Evolutionary conservation across 2,797 vertebrate species (phyloP), one percentile per base, ranked within the genome.

Genomic region (Champsocephalus esox): DNA sequence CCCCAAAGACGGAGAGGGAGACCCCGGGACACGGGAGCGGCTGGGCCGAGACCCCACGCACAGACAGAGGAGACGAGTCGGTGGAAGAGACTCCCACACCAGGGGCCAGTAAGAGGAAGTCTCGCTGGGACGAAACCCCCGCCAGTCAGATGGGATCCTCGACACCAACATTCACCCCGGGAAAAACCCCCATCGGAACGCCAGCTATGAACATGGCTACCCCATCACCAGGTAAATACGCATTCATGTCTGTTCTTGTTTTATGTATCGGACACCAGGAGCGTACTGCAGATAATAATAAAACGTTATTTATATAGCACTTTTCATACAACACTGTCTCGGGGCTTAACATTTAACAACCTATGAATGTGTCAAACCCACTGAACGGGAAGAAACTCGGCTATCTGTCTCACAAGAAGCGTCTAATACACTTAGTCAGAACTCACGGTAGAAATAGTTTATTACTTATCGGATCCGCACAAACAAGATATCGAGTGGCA

Each of bases 121-220:
- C 98, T 5, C 96, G 98, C 16, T 99, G 98, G 98, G 98, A 99
- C 81, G 97, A 99, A 88, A 99, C 98, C 0, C 98, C 98, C 2
- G 98, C 98, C 21, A 99, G 98, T 89, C 98, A 99, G 85, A 98
- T 99, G 96, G 98, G 98, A n/a, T 97, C 97, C 49, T 99, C 97
- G 70, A 99, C 98, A 28, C 98, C 98, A 32, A 94, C 99, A 32
- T 94, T 99, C 34, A 99, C 98, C 0, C 98, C 98, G 41, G 98
- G 98, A 73, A 99, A 99, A 87, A 99, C 98, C 28, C 98, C 98
- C 24, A 97, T 99, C 13, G 98, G 98, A 68, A 99, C 98, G 3
- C 98, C 98, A 63, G 98, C 98, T 28, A 99, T 99, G 98, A 98
- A 99, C 89, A 98, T 99, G 98, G 97, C 98, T 54, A 99, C 98